These are phyloP conservation scores for Trichechus manatus DNA, from an alignment of 2,113 vertebrate species.

Conservation along the genomic window DNA sequence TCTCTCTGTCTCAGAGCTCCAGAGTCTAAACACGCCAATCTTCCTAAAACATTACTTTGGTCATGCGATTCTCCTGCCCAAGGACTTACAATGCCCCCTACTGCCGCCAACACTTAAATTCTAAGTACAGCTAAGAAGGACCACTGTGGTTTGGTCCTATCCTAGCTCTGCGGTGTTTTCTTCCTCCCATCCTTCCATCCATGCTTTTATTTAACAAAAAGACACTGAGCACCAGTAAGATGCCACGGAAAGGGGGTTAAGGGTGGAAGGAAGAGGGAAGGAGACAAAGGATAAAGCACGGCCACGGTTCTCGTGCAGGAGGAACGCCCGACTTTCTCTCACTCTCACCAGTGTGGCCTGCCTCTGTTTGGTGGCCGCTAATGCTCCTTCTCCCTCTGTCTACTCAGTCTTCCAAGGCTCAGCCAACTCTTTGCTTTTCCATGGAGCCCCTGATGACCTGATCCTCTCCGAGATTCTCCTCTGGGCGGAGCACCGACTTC, in stretches of 20 bases:
- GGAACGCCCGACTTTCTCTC: not conserved
- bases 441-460: no score
- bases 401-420: not conserved
- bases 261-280: not conserved
- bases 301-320: not conserved
- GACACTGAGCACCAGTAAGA: rapidly evolving
- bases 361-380: not conserved
- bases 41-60: not conserved
- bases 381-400: no score
- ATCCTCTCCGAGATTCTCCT: not conserved
- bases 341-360: not conserved
- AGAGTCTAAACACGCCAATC: rapidly evolving
- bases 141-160: no score
- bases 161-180: no score
- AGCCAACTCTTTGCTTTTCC: not conserved
- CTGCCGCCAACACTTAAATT: not conserved
- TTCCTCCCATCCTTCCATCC: not conserved
- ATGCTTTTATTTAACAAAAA: not conserved
- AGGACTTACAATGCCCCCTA: not conserved
- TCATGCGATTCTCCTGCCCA: not conserved
- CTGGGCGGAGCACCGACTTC: no score
- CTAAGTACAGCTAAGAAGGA: not conserved
- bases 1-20: not conserved
- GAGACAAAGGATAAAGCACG: not conserved
- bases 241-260: rapidly evolving